Evolutionary conservation across 1,140 invertebrate species (phyloP), one percentile per base, ranked within the genome.

Genomic region (Copidosoma floridanum): DNA sequence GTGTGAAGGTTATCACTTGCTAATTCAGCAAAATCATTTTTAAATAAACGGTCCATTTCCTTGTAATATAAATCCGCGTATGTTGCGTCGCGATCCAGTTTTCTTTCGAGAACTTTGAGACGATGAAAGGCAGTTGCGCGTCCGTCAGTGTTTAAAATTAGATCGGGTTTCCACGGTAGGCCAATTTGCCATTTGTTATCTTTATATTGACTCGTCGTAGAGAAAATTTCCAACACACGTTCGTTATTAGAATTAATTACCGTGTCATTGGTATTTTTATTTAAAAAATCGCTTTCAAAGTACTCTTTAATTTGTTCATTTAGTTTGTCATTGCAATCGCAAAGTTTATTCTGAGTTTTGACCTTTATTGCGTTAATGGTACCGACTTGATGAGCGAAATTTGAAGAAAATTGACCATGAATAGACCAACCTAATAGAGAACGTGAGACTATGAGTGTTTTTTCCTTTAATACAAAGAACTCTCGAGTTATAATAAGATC

Each of bases 1-100:
- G n/a, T n/a, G n/a, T n/a, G n/a, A n/a, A n/a, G n/a, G n/a, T n/a
- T n/a, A n/a, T n/a, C n/a, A n/a, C n/a, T n/a, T n/a, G n/a, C n/a
- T n/a, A n/a, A n/a, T n/a, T n/a, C n/a, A n/a, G n/a, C n/a, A n/a
- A n/a, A n/a, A n/a, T n/a, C 61, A 20, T 60, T 53, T 27, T 63
- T 14, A 10, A 63, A 24, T n/a, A 61, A 63, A 11, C 55, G 46
- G 1, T 61, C 12, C 24, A 66, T 57, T 35, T 66, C 44, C 5
- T 18, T 20, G 12, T 38, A 40, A 24, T 66, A 65, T 12, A 38
- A 5, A 3, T 43, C 11, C 7, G 48, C 56, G 10, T 51, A 61
- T n/a, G 32, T 21, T 37, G 10, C 10, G 20, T 62, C 53, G 20
- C 12, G 6, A 37, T 35, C 35, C 12, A 56, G 7, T 27, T 52